Evolutionary conservation across 2,888 invertebrate genomes (phyloP).

Genomic region (Carterocephalus palaemon): DNA sequence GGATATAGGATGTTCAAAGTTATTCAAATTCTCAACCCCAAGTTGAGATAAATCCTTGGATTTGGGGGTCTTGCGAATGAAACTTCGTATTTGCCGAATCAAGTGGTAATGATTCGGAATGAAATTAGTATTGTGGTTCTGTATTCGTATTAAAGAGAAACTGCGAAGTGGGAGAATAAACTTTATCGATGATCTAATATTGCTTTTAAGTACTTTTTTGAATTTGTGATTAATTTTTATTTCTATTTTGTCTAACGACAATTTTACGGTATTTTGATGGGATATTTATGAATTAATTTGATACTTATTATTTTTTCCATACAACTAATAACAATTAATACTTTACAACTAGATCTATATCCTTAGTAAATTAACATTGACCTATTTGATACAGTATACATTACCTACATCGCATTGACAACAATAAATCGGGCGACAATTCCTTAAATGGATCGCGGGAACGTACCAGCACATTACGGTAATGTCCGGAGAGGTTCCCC

Average conservation of each 20-base stretch:
- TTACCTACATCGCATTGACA: too few relatives aligned
- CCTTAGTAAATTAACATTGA: too few relatives aligned
- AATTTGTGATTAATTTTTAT: too few relatives aligned
- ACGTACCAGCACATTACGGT: constrained; percentile 39
- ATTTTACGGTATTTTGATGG: too few relatives aligned
- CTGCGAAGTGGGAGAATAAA: constrained; percentile 7
- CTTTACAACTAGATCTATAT: too few relatives aligned
- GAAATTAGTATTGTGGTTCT: constrained; percentile 30
- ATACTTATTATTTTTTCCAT: too few relatives aligned
- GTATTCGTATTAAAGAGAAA: constrained; percentile 22
- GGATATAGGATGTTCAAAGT: too few relatives aligned
- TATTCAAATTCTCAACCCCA: too few relatives aligned
- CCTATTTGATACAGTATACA: too few relatives aligned
- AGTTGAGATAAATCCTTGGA: constrained; percentile 33
- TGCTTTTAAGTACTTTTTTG: constrained; percentile 6
- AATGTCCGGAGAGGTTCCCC: constrained; percentile 39
- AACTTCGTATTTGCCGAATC: constrained; percentile 34
- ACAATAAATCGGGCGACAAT: constrained; percentile 34
- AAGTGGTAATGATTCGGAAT: constrained; percentile 35
- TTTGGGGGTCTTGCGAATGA: constrained; percentile 30
- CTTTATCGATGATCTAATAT: constrained; percentile 10
- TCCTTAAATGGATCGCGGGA: constrained; percentile 36
- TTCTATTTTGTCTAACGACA: too few relatives aligned
- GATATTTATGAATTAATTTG: too few relatives aligned
- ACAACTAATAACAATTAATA: too few relatives aligned